These are phyloP conservation scores for Pocillopora grandis DNA, from an alignment of 92 coral and sea anemone genomes.

Conservation along the genomic window DNA sequence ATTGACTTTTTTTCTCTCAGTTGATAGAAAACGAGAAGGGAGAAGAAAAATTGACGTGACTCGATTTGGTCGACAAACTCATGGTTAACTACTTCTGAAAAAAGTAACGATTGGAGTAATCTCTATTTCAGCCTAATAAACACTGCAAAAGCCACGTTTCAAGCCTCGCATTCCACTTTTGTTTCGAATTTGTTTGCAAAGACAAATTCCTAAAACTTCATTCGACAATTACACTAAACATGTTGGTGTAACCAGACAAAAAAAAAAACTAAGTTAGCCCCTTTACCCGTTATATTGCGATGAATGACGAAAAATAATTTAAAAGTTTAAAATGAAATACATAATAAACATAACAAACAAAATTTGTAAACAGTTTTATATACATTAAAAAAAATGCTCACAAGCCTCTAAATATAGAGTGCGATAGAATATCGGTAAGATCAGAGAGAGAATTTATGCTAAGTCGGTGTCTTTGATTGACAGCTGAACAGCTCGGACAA, in stretches of 20 bases:
- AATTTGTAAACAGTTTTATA: not conserved
- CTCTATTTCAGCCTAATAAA: not conserved
- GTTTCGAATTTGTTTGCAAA: not conserved
- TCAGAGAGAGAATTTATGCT: constrained; percentile 10
- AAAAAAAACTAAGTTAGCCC: not conserved
- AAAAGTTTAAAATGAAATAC: not conserved
- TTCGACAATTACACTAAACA: constrained; percentile 3
- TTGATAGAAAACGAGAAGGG: not conserved
- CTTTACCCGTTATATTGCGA: not conserved
- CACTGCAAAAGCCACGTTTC: constrained; percentile 11
- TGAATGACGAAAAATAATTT: not conserved
- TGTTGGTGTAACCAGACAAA: not conserved
- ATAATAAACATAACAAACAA: not conserved
- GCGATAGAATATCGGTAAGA: constrained; percentile 19
- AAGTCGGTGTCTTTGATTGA: constrained; percentile 45
- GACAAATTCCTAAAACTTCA: constrained; percentile 12
- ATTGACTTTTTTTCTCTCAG: not conserved
- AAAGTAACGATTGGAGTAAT: not conserved
- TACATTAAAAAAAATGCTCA: not conserved
- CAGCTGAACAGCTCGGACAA: constrained; percentile 33
- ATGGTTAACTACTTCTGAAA: not conserved
- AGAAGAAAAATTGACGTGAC: constrained; percentile 15
- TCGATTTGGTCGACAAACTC: not conserved
- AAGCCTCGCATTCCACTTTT: constrained; percentile 3
- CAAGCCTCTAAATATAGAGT: not conserved